Evolutionary conservation across 2,888 invertebrate genomes (phyloP).

Genomic region (Pterobdella sp.): DNA sequence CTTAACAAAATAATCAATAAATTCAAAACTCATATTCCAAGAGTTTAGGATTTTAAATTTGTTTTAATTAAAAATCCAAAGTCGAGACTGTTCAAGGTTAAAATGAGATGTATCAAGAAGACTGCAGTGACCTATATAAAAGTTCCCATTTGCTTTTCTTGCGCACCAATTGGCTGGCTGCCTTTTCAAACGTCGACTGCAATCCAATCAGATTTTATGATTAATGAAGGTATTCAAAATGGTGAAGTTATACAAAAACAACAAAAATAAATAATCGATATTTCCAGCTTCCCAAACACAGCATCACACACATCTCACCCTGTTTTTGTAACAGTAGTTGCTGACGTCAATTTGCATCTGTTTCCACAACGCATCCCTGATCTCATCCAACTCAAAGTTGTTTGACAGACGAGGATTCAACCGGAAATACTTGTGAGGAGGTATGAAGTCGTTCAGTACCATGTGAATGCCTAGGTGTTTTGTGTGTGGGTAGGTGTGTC

Average conservation of each 20-base stretch:
- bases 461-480: constrained; percentile 60
- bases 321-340: constrained; percentile 73
- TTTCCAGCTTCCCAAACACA: neutral
- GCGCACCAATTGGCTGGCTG: neutral
- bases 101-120: too few relatives aligned
- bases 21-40: too few relatives aligned
- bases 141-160: neutral
- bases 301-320: constrained; percentile 50
- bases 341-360: constrained; percentile 66
- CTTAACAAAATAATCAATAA: too few relatives aligned
- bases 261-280: neutral
- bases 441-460: constrained; percentile 50
- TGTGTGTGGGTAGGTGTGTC: too few relatives aligned
- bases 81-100: too few relatives aligned
- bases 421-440: constrained; percentile 67
- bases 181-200: neutral
- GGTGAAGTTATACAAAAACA: neutral
- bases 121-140: too few relatives aligned
- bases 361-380: constrained; percentile 63
- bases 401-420: constrained; percentile 80
- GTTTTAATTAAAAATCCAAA: too few relatives aligned
- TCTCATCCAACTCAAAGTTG: constrained; percentile 72
- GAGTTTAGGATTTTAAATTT: too few relatives aligned
- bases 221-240: neutral
- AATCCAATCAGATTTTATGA: neutral